Base-by-base conservation (phyloP, 2,888 invertebrate species). In the Hemicrepidius hirtus region DNA sequence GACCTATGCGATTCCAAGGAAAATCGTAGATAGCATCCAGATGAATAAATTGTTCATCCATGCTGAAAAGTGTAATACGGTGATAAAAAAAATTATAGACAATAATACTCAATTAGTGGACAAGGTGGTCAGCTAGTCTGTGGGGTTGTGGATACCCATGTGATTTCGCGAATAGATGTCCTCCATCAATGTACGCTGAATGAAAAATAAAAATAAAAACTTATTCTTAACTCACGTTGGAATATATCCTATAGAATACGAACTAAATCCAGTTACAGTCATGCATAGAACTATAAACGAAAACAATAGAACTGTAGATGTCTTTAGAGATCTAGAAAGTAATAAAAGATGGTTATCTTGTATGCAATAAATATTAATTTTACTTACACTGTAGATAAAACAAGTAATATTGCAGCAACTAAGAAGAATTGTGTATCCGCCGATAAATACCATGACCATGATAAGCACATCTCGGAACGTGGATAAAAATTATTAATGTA, bases 401-500 rank as follows among this genome's bases (percentile, higher is more conserved):
- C 80, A 3, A 88, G 73, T 32, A 88, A 73, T 44, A 86, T 79
- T 0, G 82, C 77, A 46, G 82, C 83, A 59, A 88, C 82, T 3
- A 83, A 65, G 75, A 87, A 88, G 71, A 86, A 87, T 76, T 88
- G 88, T 82, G 87, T 88, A 75, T 88, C 88, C 18, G 84, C 83
- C 24, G 88, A 85, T 20, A 88, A 78, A 74, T 88, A 88, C 88
- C 88, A 88, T 50, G 87, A 88, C 88, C 88, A 88, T 13, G 86
- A 84, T 75, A 88, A 76, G 67, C 88, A 88, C 88, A 88, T 88
- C 24, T 86, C 83, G 0, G 84, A 81, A 66, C 86, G 83, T 3
- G 83, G 82, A 74, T 82, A 88, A 1, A 88, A 80, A 81, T 88
- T 88, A 78, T 88, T 87, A 49, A 88, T 87, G 77, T 88, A 89